A percentile compares a stretch with the other conserved stretches of the same genome.
phyloP scores from a whole-genome alignment of 2,797 vertebrate species.

The Sarcoramphus papa region DNA sequence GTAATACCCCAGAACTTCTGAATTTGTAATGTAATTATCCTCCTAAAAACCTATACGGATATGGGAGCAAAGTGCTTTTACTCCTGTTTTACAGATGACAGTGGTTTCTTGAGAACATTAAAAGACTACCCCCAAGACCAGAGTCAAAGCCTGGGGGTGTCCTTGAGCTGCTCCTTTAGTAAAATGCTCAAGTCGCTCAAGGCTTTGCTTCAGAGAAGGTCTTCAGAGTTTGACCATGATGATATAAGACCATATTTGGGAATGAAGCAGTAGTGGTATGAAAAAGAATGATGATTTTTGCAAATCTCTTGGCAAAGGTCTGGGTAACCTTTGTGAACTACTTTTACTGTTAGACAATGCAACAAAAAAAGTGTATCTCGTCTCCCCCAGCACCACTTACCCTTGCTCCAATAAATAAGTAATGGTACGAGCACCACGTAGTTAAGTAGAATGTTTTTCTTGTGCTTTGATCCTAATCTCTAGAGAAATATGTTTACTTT shows the following conservation, averaged over 20 bases:
- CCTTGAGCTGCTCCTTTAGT: background rate
- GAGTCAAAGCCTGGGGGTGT: background rate
- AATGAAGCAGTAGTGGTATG: background rate
- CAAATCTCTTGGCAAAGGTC: background rate
- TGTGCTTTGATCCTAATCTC: conserved; percentile 68
- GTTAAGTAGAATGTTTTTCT: conserved; percentile 65
- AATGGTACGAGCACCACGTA: background rate
- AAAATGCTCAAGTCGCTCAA: background rate
- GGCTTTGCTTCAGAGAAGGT: background rate
- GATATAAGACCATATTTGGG: background rate
- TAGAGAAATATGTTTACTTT: conserved; percentile 59
- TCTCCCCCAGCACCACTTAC: background rate
- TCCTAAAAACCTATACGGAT: background rate
- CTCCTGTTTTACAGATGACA: background rate
- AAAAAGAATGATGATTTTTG: background rate
- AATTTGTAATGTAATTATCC: background rate
- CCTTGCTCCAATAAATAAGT: conserved; percentile 2
- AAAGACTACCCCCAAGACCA: background rate
- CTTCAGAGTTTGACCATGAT: background rate
- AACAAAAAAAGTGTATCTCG: background rate
- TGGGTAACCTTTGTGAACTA: background rate
- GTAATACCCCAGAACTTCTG: background rate
- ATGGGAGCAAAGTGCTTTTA: background rate
- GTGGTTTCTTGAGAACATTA: background rate
- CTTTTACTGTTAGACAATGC: background rate